phyloP scores from a whole-genome alignment of 2,113 vertebrate genomes.

The Plotosus lineatus region DNA sequence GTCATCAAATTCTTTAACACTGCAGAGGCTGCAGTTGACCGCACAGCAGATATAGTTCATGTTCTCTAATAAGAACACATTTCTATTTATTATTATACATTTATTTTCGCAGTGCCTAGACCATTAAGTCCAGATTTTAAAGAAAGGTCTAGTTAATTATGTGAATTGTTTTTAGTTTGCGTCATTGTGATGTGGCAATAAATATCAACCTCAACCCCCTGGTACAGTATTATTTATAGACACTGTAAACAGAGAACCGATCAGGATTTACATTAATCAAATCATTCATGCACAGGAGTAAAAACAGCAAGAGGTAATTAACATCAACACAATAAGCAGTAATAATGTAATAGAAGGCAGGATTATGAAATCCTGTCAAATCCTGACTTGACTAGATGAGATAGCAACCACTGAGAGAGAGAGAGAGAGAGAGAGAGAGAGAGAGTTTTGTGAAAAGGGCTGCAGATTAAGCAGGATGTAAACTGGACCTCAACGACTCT shows the following conservation, averaged over 20 bases:
- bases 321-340: neutral
- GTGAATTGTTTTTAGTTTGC: too few relatives aligned
- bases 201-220: neutral
- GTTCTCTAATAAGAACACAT: too few relatives aligned
- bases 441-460: neutral
- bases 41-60: too few relatives aligned
- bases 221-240: neutral
- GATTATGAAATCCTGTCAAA: neutral
- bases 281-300: neutral
- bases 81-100: too few relatives aligned
- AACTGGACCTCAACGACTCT: neutral
- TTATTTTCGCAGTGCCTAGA: too few relatives aligned
- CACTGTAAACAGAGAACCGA: neutral
- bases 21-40: too few relatives aligned
- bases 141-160: too few relatives aligned
- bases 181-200: neutral
- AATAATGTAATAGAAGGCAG: neutral
- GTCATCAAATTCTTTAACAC: too few relatives aligned
- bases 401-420: neutral
- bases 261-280: neutral
- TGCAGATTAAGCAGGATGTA: too few relatives aligned
- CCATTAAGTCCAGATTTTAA: too few relatives aligned
- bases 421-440: neutral
- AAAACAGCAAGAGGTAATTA: neutral
- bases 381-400: neutral